Conservation (phyloP, 2,113 vertebrate species). For the Odontesthes bonariensis region DNA sequence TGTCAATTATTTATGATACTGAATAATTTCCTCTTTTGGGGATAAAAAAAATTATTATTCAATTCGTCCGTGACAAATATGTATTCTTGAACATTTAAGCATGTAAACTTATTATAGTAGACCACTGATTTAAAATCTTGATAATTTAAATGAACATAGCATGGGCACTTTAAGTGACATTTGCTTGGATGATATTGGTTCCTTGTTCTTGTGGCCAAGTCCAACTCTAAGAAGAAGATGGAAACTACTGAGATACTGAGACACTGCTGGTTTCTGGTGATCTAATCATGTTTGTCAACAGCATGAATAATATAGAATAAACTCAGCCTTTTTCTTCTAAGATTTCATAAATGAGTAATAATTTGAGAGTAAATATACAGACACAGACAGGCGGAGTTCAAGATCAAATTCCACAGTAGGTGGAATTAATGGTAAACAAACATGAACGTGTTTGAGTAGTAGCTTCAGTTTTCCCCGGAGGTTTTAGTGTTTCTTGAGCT, state of each 20-base stretch:
- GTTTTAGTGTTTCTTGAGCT: neutral
- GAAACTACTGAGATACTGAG: neutral
- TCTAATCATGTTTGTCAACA: no score
- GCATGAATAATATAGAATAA: neutral
- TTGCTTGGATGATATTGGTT: no score
- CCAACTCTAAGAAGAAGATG: no score
- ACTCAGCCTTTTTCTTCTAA: neutral
- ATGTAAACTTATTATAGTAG: neutral
- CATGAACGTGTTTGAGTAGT: neutral
- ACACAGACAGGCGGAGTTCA: no score
- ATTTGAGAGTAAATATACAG: neutral
- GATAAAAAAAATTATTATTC: no score
- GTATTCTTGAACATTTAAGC: neutral
- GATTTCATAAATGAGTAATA: neutral
- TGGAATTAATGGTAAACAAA: slow-evolving; percentile 13
- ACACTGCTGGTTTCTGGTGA: neutral
- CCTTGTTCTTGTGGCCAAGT: no score
- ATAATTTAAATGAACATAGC: no score
- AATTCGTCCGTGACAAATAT: no score
- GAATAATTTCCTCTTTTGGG: no score
- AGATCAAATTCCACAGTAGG: no score
- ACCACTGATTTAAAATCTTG: neutral
- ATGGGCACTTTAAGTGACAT: no score
- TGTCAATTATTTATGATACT: no score
- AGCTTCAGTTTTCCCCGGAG: neutral